Evolutionary conservation across 2,888 invertebrate genomes (phyloP).

Genomic region (Drosophila tripunctata): DNA sequence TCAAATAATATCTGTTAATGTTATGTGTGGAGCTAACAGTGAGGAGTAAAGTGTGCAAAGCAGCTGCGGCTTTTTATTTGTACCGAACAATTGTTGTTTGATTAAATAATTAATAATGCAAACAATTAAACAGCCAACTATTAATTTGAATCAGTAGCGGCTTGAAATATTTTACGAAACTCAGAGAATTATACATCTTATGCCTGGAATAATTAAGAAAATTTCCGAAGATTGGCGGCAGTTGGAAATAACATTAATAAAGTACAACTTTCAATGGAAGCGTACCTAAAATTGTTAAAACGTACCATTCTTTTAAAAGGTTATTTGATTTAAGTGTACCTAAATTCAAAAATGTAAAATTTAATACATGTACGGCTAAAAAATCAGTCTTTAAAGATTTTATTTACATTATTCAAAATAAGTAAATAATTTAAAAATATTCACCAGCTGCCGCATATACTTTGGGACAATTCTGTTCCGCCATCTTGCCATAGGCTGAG

Average conservation of each 20-base stretch:
- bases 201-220: no score
- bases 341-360: neutral
- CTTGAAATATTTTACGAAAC: no score
- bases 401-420: neutral
- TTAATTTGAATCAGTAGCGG: no score
- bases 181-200: no score
- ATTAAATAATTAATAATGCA: neutral
- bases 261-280: no score
- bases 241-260: no score
- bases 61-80: neutral
- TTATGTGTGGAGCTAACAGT: neutral
- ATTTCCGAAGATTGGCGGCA: no score
- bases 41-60: neutral
- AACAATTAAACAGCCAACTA: neutral
- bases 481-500: constrained; percentile 75
- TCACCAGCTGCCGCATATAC: constrained; percentile 76
- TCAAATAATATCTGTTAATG: neutral
- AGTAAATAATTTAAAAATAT: constrained; percentile 50
- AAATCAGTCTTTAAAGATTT: neutral
- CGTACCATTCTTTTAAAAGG: no score
- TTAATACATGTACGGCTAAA: no score
- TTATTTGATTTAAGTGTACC: no score
- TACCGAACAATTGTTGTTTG: neutral
- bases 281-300: no score
- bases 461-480: constrained; percentile 78